Conservation (phyloP, 2,888 invertebrate genomes). For the Labia minor region DNA sequence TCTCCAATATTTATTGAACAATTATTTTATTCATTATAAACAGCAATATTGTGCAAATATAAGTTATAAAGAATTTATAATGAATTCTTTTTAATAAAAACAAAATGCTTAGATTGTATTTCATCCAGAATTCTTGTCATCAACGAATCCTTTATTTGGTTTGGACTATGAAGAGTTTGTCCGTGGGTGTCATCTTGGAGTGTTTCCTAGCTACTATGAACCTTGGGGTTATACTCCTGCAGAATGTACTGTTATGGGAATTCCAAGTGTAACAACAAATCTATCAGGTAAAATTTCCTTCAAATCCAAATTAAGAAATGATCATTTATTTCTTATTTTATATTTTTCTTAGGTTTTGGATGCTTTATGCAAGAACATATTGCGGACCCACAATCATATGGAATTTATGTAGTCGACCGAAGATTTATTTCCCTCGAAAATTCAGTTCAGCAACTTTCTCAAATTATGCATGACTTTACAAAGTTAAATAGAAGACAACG, state of each 20-base stretch:
- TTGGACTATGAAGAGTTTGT: constrained; percentile 99
- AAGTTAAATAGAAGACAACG: constrained; percentile 83
- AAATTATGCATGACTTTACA: constrained; percentile 87
- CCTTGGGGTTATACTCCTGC: constrained; percentile 99
- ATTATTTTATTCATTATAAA: no score
- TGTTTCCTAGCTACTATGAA: constrained; percentile 98
- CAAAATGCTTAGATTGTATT: constrained; percentile 96
- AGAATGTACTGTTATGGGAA: constrained; percentile 99
- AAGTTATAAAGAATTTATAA: no score
- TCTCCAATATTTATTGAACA: no score
- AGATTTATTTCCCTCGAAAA: constrained; percentile 81
- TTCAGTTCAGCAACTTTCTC: constrained; percentile 80
- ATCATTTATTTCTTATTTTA: not conserved
- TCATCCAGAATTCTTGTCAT: constrained; percentile 96
- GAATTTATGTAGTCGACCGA: constrained; percentile 95
- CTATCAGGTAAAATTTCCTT: constrained; percentile 55
- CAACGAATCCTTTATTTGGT: constrained; percentile 94
- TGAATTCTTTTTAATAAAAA: no score
- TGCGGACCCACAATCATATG: constrained; percentile 94
- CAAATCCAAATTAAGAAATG: not conserved
- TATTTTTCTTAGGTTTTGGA: constrained; percentile 62
- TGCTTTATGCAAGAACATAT: constrained; percentile 98
- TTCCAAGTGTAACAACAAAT: constrained; percentile 96
- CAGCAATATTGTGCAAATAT: no score
- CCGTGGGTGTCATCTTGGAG: constrained; percentile 94